phyloP scores from a whole-genome alignment of 2,797 vertebrate species.

The Darevskia nairensis region DNA sequence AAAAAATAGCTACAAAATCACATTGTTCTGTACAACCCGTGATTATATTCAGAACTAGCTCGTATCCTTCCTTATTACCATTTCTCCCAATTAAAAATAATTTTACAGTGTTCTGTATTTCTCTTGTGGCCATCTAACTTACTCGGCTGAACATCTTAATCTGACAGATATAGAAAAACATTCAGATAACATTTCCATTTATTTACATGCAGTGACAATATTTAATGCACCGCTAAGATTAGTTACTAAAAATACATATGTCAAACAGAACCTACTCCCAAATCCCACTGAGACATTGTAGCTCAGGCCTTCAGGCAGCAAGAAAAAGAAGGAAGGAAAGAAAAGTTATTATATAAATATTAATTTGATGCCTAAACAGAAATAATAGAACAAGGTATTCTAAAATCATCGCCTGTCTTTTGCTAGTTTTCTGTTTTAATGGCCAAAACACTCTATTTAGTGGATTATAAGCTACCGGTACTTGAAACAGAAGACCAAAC shows the following conservation, averaged over 20 bases:
- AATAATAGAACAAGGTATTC: slow-evolving; percentile 45
- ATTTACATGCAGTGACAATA: slow-evolving; percentile 71
- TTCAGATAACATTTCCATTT: slow-evolving; percentile 61
- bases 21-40: neutral
- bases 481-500: neutral
- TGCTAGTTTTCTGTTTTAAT: slow-evolving; percentile 49
- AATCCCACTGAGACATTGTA: slow-evolving; percentile 96
- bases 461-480: slow-evolving; percentile 39
- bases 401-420: slow-evolving; percentile 37
- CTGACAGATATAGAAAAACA: slow-evolving; percentile 48
- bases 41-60: slow-evolving; percentile 40
- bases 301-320: slow-evolving; percentile 93
- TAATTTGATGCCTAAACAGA: slow-evolving; percentile 52
- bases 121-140: slow-evolving; percentile 62
- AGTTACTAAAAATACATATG: slow-evolving; percentile 76
- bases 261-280: slow-evolving; percentile 93
- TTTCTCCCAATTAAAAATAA: slow-evolving; percentile 51
- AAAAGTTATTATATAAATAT: slow-evolving; percentile 74
- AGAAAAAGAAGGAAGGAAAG: slow-evolving; percentile 77
- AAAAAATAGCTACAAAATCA: neutral
- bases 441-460: slow-evolving; percentile 48
- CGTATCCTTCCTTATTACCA: slow-evolving; percentile 30
- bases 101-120: slow-evolving; percentile 37
- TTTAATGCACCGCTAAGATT: slow-evolving; percentile 51
- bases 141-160: slow-evolving; percentile 55